A percentile compares a stretch with the other conserved stretches of the same genome.
Evolutionary conservation across 2,888 invertebrate genomes (phyloP).

Genomic region (Andrena marginata): DNA sequence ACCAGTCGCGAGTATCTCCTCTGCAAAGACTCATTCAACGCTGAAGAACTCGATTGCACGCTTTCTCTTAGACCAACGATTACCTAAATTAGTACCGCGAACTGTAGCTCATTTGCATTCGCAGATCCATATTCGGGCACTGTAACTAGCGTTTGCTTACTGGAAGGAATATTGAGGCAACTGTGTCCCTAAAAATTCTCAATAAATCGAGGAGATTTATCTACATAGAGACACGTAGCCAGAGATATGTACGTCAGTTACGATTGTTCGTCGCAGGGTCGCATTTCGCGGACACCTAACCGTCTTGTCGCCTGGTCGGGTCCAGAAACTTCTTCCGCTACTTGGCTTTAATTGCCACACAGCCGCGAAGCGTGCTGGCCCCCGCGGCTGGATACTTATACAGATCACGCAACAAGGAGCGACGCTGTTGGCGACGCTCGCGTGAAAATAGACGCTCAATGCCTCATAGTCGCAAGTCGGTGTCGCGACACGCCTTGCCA

Average conservation of each 20-base stretch:
- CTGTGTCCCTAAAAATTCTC: background rate
- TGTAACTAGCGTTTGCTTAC: too few species aligned
- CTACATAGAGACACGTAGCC: background rate
- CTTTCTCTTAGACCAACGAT: background rate
- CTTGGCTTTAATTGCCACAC: conserved; percentile 59
- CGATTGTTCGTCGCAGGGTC: conserved; percentile 8
- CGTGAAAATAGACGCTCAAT: conserved; percentile 80
- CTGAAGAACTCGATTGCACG: too few species aligned
- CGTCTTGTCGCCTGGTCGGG: background rate
- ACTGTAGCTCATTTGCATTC: background rate
- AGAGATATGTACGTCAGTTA: background rate
- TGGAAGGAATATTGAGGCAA: too few species aligned
- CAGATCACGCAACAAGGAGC: conserved; percentile 73
- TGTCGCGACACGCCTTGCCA: conserved; percentile 72
- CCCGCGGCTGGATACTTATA: conserved; percentile 58
- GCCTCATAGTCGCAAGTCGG: conserved; percentile 76
- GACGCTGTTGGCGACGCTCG: conserved; percentile 77
- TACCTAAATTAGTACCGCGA: background rate
- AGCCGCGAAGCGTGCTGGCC: conserved; percentile 21
- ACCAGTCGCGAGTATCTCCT: too few species aligned
- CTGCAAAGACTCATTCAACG: too few species aligned
- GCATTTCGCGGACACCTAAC: conserved; percentile 22
- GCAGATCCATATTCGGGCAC: background rate
- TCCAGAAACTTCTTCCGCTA: conserved; percentile 39
- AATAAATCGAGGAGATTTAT: background rate